Evolutionary conservation across 2,888 invertebrate species (phyloP).

Genomic region (Lasius fuliginosus): DNA sequence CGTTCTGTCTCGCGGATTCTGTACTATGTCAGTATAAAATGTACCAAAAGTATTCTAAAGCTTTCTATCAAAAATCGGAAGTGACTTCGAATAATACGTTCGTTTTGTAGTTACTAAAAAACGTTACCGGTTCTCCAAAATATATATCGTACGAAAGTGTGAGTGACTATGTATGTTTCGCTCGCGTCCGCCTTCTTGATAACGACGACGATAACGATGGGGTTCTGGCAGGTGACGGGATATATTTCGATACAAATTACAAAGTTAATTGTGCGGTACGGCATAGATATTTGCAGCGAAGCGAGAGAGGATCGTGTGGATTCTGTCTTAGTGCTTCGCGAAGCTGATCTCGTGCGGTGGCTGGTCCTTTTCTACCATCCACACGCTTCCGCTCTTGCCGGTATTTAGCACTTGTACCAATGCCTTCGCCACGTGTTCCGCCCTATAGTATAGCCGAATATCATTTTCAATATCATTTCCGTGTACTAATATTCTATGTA

Average conservation of each 20-base stretch:
- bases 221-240: constrained; percentile 37
- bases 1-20: constrained; percentile 10
- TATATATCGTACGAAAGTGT: constrained; percentile 20
- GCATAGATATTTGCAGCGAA: constrained; percentile 77
- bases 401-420: constrained; percentile 76
- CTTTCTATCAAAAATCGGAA: constrained; percentile 25
- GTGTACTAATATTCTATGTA: neutral
- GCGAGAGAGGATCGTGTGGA: constrained; percentile 75
- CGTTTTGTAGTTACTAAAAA: neutral
- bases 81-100: neutral
- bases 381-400: constrained; percentile 78
- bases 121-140: neutral
- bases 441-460: constrained; percentile 86
- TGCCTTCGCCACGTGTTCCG: constrained; percentile 89
- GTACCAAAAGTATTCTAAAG: constrained; percentile 19
- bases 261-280: constrained; percentile 72
- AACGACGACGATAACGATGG: neutral
- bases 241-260: constrained; percentile 62
- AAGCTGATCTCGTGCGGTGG: constrained; percentile 76
- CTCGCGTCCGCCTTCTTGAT: constrained; percentile 16
- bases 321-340: constrained; percentile 78
- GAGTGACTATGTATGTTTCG: constrained; percentile 21
- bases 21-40: constrained; percentile 15
- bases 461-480: neutral
- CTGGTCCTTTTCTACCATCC: constrained; percentile 79